These are phyloP conservation scores for Anguilla pacifica DNA, from an alignment of 2,797 vertebrate genomes.

Conservation along the genomic window DNA sequence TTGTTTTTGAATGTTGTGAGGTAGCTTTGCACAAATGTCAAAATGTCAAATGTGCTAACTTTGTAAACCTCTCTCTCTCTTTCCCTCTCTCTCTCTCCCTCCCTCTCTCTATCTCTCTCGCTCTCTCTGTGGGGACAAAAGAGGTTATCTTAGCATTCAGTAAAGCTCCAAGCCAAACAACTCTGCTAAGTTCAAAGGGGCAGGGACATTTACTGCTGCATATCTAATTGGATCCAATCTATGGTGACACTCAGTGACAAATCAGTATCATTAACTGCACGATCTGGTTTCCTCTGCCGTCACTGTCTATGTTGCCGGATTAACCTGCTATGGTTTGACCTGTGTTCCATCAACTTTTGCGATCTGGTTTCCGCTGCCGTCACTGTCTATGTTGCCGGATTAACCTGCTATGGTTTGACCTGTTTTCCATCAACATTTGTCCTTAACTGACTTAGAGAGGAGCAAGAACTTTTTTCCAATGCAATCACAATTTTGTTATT, in stretches of 20 bases:
- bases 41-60: no score
- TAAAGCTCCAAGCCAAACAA: slow-evolving; percentile 3
- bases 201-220: not conserved
- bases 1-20: no score
- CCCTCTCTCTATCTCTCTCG: not conserved
- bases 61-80: no score
- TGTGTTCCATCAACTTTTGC: not conserved
- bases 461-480: not conserved
- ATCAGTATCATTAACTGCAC: not conserved
- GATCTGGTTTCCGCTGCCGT: not conserved
- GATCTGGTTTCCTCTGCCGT: not conserved
- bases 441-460: not conserved
- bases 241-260: not conserved
- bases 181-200: not conserved
- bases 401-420: not conserved
- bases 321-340: not conserved
- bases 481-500: not conserved
- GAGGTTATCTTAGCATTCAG: not conserved
- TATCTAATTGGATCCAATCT: slow-evolving; percentile 11
- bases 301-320: not conserved
- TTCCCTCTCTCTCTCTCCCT: not conserved
- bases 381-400: not conserved
- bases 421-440: not conserved
- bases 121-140: no score
- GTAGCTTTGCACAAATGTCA: no score